A percentile compares a stretch with the other conserved stretches of the same genome.
phyloP scores from a whole-genome alignment of 2,888 invertebrate species.

The Nasonovia ribisnigri region DNA sequence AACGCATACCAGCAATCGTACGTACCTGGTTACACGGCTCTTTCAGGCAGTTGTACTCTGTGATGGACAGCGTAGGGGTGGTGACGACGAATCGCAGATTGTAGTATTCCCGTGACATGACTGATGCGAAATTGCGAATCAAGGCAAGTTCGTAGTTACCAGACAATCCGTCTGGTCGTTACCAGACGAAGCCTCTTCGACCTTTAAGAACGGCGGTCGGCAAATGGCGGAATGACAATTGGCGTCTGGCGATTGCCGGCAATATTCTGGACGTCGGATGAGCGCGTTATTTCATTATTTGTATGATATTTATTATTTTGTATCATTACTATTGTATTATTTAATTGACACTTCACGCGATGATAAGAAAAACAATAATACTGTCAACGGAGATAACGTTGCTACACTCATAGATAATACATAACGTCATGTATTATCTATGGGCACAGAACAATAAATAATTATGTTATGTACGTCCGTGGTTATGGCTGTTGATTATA shows the following conservation, averaged over 20 bases:
- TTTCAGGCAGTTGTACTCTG: constrained; percentile 52
- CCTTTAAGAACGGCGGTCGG: neutral
- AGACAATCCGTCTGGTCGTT: neutral
- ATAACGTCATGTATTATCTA: neutral
- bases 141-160: constrained; percentile 69
- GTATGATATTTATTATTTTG: neutral
- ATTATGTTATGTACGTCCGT: too few relatives aligned
- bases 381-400: neutral
- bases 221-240: neutral
- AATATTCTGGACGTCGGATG: neutral
- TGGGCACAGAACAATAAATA: too few relatives aligned
- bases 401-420: neutral
- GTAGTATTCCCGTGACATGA: constrained; percentile 57
- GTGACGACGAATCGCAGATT: constrained; percentile 47
- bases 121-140: constrained; percentile 69
- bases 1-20: neutral
- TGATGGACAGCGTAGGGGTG: constrained; percentile 48
- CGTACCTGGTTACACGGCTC: constrained; percentile 38
- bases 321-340: neutral
- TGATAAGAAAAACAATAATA: neutral
- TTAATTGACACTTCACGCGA: neutral
- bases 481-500: too few relatives aligned
- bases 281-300: neutral
- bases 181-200: neutral
- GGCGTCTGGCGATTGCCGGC: neutral